These are phyloP conservation scores for Drosophila bocki DNA, from an alignment of 1,140 invertebrate genomes.

Conservation along the genomic window DNA sequence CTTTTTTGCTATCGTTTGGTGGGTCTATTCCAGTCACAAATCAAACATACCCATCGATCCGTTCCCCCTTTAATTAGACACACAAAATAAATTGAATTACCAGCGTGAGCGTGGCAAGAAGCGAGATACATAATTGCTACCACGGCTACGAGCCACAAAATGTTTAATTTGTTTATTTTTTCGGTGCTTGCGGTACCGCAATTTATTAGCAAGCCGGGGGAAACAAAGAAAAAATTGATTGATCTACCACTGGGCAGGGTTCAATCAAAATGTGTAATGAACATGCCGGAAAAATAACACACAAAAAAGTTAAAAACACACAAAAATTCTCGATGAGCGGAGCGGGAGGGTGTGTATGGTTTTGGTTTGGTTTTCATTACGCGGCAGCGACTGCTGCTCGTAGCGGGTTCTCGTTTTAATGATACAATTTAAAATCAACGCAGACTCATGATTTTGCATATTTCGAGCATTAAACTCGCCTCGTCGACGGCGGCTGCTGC, in stretches of 20 bases:
- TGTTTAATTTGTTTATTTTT: conserved; percentile 76
- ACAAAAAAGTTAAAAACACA: conserved; percentile 43
- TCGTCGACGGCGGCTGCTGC: conserved; percentile 24
- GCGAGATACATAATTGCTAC: conserved; percentile 66
- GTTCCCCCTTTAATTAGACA: conserved; percentile 73
- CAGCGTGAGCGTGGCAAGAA: conserved; percentile 59
- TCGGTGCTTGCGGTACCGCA: conserved; percentile 37
- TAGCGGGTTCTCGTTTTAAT: conserved; percentile 72
- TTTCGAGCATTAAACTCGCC: conserved; percentile 76
- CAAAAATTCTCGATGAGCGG: conserved; percentile 36
- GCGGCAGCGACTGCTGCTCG: conserved; percentile 31
- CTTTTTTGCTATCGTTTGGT: conserved; percentile 5
- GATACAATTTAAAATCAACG: conserved; percentile 84
- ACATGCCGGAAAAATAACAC: conserved; percentile 73
- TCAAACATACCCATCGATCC: conserved; percentile 37
- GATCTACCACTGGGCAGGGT: conserved; percentile 69
- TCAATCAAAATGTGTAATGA: conserved; percentile 82
- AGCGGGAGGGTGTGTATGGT: conserved; percentile 46
- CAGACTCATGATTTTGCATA: conserved; percentile 84
- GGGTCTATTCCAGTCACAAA: conserved; percentile 32
- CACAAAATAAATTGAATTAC: conserved; percentile 78
- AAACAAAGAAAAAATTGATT: conserved; percentile 72
- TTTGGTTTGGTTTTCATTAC: conserved; percentile 74
- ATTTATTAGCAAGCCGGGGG: conserved; percentile 66
- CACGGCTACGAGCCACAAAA: conserved; percentile 45